phyloP scores from a whole-genome alignment of 2,888 invertebrate genomes.

The Tachina fera region DNA sequence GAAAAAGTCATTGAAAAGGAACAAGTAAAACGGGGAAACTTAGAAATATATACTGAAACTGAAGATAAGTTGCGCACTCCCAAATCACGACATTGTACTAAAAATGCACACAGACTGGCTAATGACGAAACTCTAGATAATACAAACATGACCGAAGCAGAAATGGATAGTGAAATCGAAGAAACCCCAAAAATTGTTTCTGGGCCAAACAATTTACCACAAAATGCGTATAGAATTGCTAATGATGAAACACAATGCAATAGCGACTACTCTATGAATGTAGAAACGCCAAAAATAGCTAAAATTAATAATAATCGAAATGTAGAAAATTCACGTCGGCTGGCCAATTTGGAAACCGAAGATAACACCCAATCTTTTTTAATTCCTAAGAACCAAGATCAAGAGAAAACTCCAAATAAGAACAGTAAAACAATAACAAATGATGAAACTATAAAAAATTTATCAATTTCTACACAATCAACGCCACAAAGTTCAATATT shows the following conservation, averaged over 20 bases:
- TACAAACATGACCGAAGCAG: conserved; percentile 12
- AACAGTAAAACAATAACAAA: neutral
- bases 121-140: conserved; percentile 57
- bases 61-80: conserved; percentile 29
- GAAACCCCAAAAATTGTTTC: neutral
- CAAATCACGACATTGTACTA: too few relatives aligned
- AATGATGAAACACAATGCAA: conserved; percentile 59
- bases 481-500: conserved; percentile 12
- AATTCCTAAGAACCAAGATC: neutral
- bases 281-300: conserved; percentile 38
- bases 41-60: neutral
- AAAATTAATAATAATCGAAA: neutral
- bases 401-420: conserved; percentile 34
- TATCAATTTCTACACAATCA: conserved; percentile 5
- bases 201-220: neutral
- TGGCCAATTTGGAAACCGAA: conserved; percentile 16
- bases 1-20: neutral
- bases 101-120: conserved; percentile 15
- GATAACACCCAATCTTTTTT: neutral
- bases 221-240: conserved; percentile 18
- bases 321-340: neutral
- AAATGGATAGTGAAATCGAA: neutral
- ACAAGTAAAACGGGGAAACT: neutral
- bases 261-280: conserved; percentile 4
- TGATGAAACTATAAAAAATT: conserved; percentile 12